Conservation (phyloP, 1,140 invertebrate species). For the Listronotus oregonensis region DNA sequence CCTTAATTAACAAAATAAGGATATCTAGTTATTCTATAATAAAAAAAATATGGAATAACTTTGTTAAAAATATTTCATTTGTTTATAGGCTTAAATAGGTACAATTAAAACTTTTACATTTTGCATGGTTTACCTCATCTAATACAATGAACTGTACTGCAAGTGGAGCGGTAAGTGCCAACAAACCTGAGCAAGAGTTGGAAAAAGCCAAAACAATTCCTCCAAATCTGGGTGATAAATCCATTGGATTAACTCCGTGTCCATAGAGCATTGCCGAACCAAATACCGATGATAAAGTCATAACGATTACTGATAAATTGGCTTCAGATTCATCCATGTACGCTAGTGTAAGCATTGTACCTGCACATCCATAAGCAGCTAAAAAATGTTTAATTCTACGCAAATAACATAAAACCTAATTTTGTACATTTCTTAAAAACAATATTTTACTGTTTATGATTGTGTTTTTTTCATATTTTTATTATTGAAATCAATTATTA, state of each 20-base stretch:
- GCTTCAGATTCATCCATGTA: conserved; percentile 8
- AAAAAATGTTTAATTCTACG: no score
- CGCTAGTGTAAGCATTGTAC: conserved; percentile 4
- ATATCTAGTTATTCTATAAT: no score
- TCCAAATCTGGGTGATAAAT: conserved; percentile 34
- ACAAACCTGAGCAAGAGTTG: conserved; percentile 5
- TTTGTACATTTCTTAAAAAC: no score
- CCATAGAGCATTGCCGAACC: conserved; percentile 10
- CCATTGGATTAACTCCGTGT: conserved; percentile 16
- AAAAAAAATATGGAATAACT: no score
- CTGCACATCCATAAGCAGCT: conserved; percentile 19
- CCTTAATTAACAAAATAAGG: no score
- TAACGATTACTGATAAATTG: conserved; percentile 13
- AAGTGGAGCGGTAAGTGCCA: conserved; percentile 22
- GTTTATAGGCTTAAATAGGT: no score
- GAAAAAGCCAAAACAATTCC: conserved; percentile 28
- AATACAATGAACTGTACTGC: conserved; percentile 29
- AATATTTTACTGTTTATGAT: no score
- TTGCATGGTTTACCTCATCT: conserved; percentile 25
- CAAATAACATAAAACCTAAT: no score
- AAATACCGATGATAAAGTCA: conserved; percentile 12
- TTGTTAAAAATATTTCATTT: no score
- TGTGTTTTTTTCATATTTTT: no score
- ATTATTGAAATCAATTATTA: no score
- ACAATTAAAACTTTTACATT: no score